These are phyloP conservation scores for Planococcus citri DNA, from an alignment of 1,140 invertebrate genomes.

Conservation along the genomic window DNA sequence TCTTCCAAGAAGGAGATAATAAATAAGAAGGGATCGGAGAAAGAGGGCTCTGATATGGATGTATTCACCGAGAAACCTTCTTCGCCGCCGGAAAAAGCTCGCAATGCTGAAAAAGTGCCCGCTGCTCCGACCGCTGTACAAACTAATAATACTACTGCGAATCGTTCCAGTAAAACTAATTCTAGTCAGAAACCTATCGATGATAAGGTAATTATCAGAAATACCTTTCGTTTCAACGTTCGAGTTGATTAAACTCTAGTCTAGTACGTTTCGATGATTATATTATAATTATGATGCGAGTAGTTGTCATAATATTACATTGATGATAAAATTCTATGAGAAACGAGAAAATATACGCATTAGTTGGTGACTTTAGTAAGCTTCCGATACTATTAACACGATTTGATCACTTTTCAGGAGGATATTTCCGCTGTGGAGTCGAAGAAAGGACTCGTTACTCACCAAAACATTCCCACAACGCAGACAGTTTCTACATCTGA, in stretches of 20 bases:
- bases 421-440: neutral
- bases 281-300: neutral
- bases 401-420: neutral
- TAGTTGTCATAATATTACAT: neutral
- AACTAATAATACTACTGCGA: neutral
- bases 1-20: conserved; percentile 34
- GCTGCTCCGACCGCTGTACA: neutral
- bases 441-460: neutral
- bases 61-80: conserved; percentile 35
- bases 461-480: neutral
- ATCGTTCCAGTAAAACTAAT: conserved; percentile 6
- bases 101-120: conserved; percentile 17
- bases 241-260: no score
- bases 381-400: neutral
- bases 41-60: conserved; percentile 41
- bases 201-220: conserved; percentile 5
- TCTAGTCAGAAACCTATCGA: conserved; percentile 11
- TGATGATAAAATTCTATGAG: neutral
- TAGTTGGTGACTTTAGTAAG: neutral
- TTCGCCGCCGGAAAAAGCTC: conserved; percentile 23
- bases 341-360: neutral
- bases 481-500: neutral
- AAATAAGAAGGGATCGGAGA: conserved; percentile 38
- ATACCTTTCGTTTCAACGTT: no score
- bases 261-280: neutral